Evolutionary conservation across 2,888 invertebrate genomes (phyloP).

Genomic region (Tetramorium bicarinatum): DNA sequence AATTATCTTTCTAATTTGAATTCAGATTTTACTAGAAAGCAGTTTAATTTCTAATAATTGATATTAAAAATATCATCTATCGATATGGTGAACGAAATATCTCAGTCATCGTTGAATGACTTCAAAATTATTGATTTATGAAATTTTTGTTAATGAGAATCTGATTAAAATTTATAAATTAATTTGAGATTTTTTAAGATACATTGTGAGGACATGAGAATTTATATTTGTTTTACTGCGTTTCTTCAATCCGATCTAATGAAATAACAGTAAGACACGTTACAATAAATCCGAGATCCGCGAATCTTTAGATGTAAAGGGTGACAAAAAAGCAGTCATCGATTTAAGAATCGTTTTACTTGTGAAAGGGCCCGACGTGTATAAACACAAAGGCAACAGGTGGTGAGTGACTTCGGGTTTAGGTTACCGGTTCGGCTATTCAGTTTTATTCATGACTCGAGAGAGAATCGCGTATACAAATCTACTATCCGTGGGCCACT

Average conservation of each 20-base stretch:
- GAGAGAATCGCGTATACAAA: constrained; percentile 69
- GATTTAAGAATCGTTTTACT: constrained; percentile 62
- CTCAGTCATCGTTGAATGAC: not conserved
- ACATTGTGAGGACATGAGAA: not conserved
- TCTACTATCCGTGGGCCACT: constrained; percentile 70
- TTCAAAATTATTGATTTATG: not conserved
- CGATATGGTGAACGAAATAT: not conserved
- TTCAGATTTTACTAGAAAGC: not conserved
- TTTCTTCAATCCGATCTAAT: not conserved
- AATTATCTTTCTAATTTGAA: not conserved
- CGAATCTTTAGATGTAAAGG: constrained; percentile 34
- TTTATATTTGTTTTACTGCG: not conserved
- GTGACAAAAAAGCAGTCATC: constrained; percentile 38
- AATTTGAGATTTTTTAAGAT: not conserved
- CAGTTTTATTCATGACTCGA: constrained; percentile 79
- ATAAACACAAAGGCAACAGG: constrained; percentile 78
- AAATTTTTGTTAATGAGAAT: not conserved
- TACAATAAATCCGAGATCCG: constrained; percentile 2
- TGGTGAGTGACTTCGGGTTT: constrained; percentile 76
- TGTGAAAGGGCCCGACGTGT: constrained; percentile 61
- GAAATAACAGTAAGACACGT: constrained; percentile 6
- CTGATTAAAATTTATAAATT: too few relatives aligned
- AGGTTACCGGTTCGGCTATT: constrained; percentile 77
- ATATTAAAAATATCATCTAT: not conserved
- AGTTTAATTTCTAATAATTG: not conserved